phyloP scores from a whole-genome alignment of 2,888 invertebrate species.

The Auanema freiburgensis region DNA sequence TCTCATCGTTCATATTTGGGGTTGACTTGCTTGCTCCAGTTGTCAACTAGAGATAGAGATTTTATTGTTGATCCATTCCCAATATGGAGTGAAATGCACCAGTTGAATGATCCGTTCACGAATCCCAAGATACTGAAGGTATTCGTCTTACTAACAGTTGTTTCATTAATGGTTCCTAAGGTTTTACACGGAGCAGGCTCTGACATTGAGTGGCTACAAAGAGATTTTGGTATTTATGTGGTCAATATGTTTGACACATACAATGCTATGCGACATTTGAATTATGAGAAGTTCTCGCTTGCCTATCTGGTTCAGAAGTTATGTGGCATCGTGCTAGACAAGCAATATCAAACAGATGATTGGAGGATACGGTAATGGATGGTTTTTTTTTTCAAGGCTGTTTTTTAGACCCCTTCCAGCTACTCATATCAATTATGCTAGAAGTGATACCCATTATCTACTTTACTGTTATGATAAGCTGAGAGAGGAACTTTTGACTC shows the following conservation, averaged over 20 bases:
- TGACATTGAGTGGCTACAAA: slow-evolving; percentile 90
- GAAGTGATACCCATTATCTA: slow-evolving; percentile 91
- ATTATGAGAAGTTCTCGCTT: slow-evolving; percentile 66
- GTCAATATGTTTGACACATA: slow-evolving; percentile 94
- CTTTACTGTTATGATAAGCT: slow-evolving; percentile 80
- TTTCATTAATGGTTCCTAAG: slow-evolving; percentile 66
- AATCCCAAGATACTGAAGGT: slow-evolving; percentile 85
- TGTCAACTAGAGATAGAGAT: slow-evolving; percentile 79
- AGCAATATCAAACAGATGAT: slow-evolving; percentile 89
- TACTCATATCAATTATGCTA: slow-evolving; percentile 81
- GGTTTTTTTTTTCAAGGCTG: background rate
- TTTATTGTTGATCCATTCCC: slow-evolving; percentile 85
- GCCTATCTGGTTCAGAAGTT: slow-evolving; percentile 74
- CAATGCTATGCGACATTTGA: slow-evolving; percentile 44
- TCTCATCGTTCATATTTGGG: slow-evolving; percentile 88
- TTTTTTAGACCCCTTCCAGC: slow-evolving; percentile 77
- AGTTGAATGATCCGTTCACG: slow-evolving; percentile 85
- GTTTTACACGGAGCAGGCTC: slow-evolving; percentile 87
- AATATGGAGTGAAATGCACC: slow-evolving; percentile 79
- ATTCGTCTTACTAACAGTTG: background rate
- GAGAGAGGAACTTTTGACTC: slow-evolving; percentile 74
- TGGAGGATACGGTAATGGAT: slow-evolving; percentile 79
- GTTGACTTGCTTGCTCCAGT: slow-evolving; percentile 91
- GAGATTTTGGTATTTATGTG: slow-evolving; percentile 89
- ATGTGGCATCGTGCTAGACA: slow-evolving; percentile 75